Base-by-base conservation (phyloP, 1,140 invertebrate genomes). In the Lepidostoma basale region DNA sequence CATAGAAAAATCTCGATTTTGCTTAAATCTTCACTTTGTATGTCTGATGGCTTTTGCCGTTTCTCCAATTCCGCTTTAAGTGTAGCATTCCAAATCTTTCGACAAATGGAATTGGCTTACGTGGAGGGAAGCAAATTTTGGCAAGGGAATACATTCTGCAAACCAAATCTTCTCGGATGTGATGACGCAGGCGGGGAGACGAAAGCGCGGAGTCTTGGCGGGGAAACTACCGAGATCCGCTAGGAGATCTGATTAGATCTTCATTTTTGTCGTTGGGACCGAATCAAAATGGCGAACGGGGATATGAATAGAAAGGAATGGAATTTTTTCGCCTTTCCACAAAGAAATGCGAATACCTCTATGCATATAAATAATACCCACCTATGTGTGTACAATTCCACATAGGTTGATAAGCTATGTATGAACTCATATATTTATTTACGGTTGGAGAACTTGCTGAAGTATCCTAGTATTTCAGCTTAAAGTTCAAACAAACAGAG, bases 151-250 rank as follows among this genome's bases (percentile, higher is more conserved):
- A 42, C 39, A 42, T 60, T 42, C 23, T 42, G 20, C 56, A 20
- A 60, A 60, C 56, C 33, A 42, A 60, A 60, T 60, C 36, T 60
- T 25, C 25, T 14, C 36, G 42, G 56, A 60, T 60, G 36, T 60
- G 56, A 25, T 60, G 56, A 40, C 56, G 56, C 56, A 60, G 39
- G 9, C 12, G 18, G 22, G 5, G 12, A 59, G 54, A 59, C 40
- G 36, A 14, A 23, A 22, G 5, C 30, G 6, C 18, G 20, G 23
- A 10, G 10, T 12, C 18, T 20, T 9, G 44, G 22, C 14, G 44
- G 45, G 22, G 45, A 49, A 49, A 49, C 22, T 18, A 23, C 5
- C 6, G 52, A 36, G 52, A 36, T 33, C 20, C 14, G 8, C 12
- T 2, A 1, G n/a, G 26, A 42, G 8, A 26, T 60, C 58, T 60